Conservation (phyloP, 1,140 invertebrate genomes). For the Pachypeltis micranthus region DNA sequence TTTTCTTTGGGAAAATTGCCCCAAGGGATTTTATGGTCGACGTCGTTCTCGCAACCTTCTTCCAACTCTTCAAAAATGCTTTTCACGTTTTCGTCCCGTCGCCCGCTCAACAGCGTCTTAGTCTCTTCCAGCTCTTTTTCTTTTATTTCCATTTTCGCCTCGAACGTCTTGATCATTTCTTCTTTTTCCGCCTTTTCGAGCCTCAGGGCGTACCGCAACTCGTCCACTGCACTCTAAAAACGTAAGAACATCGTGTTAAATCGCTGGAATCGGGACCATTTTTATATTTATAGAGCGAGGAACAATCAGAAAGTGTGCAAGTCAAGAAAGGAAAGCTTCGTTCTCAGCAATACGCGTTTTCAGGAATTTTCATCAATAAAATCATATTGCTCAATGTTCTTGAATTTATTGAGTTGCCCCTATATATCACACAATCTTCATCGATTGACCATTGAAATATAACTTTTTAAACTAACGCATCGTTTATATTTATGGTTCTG, state of each 20-base stretch:
- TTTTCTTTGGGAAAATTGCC: not conserved
- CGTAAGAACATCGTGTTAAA: not conserved
- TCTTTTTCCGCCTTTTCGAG: slow-evolving; percentile 15
- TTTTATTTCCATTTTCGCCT: slow-evolving; percentile 17
- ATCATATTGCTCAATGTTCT: too few species aligned
- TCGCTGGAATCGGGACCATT: too few species aligned
- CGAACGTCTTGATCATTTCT: slow-evolving; percentile 1
- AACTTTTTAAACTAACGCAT: too few species aligned
- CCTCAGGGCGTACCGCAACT: slow-evolving; percentile 7
- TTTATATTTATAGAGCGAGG: too few species aligned
- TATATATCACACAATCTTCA: too few species aligned
- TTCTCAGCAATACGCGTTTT: not conserved
- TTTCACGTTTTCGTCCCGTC: not conserved
- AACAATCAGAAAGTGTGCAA: not conserved
- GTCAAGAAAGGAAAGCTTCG: not conserved
- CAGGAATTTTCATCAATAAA: too few species aligned
- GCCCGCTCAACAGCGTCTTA: not conserved
- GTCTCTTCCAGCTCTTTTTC: slow-evolving; percentile 13
- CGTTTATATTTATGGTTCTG: too few species aligned
- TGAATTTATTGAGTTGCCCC: too few species aligned
- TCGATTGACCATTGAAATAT: too few species aligned
- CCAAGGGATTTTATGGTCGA: not conserved
- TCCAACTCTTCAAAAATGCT: slow-evolving; percentile 19
- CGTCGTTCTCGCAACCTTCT: not conserved
- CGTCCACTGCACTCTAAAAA: slow-evolving; percentile 17